Evolutionary conservation across 2,888 invertebrate species (phyloP).

Genomic region (Drosophila monieri): DNA sequence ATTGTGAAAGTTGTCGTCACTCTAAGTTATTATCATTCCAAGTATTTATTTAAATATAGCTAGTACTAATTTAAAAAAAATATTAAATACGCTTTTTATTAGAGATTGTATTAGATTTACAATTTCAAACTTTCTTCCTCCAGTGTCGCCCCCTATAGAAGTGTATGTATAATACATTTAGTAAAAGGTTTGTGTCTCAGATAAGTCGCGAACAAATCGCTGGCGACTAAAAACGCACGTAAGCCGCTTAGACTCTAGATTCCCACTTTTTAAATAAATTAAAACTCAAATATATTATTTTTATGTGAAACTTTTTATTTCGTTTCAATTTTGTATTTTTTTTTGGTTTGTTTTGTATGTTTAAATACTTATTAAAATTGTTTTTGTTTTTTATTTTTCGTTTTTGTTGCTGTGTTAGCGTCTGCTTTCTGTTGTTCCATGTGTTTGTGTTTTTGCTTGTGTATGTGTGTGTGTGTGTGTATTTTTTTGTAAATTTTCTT

Average conservation of each 20-base stretch:
- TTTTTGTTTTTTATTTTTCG: slow-evolving; percentile 65
- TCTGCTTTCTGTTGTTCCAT: slow-evolving; percentile 61
- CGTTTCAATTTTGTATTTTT: slow-evolving; percentile 73
- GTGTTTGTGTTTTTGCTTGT: slow-evolving; percentile 37
- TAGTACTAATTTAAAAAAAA: neutral
- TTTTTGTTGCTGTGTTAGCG: slow-evolving; percentile 64
- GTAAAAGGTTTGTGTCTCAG: neutral
- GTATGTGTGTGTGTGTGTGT: slow-evolving; percentile 18
- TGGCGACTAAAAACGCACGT: neutral
- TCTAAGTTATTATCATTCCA: too few species aligned
- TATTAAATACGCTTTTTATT: neutral
- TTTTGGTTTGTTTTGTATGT: slow-evolving; percentile 69
- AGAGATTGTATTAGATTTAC: neutral
- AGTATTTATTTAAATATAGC: too few species aligned
- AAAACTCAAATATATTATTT: slow-evolving; percentile 18
- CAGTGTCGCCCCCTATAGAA: neutral
- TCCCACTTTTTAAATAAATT: neutral
- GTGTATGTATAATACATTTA: neutral
- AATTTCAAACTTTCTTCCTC: neutral
- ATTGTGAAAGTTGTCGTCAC: too few species aligned
- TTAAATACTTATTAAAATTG: slow-evolving; percentile 76
- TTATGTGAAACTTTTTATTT: slow-evolving; percentile 80
- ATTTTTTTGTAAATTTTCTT: slow-evolving; percentile 51
- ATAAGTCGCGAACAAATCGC: neutral
- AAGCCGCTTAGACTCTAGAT: neutral